Percentiles rank a stretch among this genome's conserved stretches.
phyloP scores from a whole-genome alignment of 1,140 invertebrate species.

The Drosophila mojavensis region DNA sequence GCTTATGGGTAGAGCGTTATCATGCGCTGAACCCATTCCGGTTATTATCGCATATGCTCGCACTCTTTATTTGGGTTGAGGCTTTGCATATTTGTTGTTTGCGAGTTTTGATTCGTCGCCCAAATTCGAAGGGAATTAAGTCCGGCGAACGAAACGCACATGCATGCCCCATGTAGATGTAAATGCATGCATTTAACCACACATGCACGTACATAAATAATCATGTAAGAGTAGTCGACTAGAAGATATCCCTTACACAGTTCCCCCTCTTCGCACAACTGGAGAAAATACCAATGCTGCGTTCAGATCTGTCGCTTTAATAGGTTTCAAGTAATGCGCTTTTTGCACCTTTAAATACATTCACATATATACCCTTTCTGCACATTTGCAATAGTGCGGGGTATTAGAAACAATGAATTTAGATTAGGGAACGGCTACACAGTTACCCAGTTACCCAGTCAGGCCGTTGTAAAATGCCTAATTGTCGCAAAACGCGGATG shows the following conservation, averaged over 20 bases:
- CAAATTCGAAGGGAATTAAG: conserved; percentile 14
- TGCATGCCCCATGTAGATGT: neutral
- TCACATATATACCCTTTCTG: too few species aligned
- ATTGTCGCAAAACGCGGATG: conserved; percentile 61
- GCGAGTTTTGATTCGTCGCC: neutral
- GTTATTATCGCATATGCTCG: conserved; percentile 9
- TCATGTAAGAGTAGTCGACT: too few species aligned
- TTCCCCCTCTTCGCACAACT: too few species aligned
- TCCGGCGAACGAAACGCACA: neutral
- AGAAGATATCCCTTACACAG: too few species aligned
- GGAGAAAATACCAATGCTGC: too few species aligned
- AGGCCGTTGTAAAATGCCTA: conserved; percentile 36
- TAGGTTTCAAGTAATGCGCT: too few species aligned
- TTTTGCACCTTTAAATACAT: too few species aligned
- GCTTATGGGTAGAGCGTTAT: conserved; percentile 13
- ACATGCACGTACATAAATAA: neutral
- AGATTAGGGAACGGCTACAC: conserved; percentile 12
- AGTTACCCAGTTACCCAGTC: conserved; percentile 20
- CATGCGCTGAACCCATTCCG: conserved; percentile 17
- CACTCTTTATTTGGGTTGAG: neutral
- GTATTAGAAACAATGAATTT: neutral
- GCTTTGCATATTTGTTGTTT: conserved; percentile 4
- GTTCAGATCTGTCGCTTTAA: too few species aligned
- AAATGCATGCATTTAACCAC: too few species aligned
- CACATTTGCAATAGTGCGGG: too few species aligned